These are phyloP conservation scores for Colistium nudipinnis DNA, from an alignment of 2,113 vertebrate species.

Conservation along the genomic window DNA sequence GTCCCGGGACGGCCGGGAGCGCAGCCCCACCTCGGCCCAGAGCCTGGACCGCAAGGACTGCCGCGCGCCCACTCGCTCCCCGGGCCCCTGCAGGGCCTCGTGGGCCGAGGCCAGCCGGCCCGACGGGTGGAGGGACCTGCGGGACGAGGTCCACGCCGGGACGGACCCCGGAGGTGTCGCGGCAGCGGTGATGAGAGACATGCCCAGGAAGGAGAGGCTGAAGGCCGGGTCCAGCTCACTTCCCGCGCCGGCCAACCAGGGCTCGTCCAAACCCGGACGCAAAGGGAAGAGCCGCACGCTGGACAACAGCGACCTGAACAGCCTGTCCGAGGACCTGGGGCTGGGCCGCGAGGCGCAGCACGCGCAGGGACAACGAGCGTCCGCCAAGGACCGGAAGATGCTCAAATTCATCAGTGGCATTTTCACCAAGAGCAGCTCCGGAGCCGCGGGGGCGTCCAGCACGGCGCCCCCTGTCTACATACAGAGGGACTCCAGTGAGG, in stretches of 20 bases:
- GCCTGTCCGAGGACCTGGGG: slow-evolving; percentile 83
- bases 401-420: slow-evolving; percentile 97
- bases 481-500: slow-evolving; percentile 84
- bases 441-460: slow-evolving; percentile 70
- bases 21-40: slow-evolving; percentile 80
- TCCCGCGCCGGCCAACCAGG: slow-evolving; percentile 66
- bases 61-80: slow-evolving; percentile 66
- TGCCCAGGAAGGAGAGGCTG: slow-evolving; percentile 83
- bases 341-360: slow-evolving; percentile 74
- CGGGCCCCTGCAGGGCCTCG: slow-evolving; percentile 84
- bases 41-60: slow-evolving; percentile 81
- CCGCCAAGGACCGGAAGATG: slow-evolving; percentile 94
- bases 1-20: slow-evolving; percentile 73
- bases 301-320: slow-evolving; percentile 94
- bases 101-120: slow-evolving; percentile 86
- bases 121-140: slow-evolving; percentile 61
- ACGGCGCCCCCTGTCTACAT: slow-evolving; percentile 77
- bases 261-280: slow-evolving; percentile 81
- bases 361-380: slow-evolving; percentile 78
- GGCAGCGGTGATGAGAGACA: slow-evolving; percentile 77
- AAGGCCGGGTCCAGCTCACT: slow-evolving; percentile 75
- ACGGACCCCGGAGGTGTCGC: slow-evolving; percentile 47
- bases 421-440: slow-evolving; percentile 92
- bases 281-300: slow-evolving; percentile 94
- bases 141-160: slow-evolving; percentile 51